phyloP scores from a whole-genome alignment of 2,797 vertebrate genomes.

The Pyrocephalus nanus region DNA sequence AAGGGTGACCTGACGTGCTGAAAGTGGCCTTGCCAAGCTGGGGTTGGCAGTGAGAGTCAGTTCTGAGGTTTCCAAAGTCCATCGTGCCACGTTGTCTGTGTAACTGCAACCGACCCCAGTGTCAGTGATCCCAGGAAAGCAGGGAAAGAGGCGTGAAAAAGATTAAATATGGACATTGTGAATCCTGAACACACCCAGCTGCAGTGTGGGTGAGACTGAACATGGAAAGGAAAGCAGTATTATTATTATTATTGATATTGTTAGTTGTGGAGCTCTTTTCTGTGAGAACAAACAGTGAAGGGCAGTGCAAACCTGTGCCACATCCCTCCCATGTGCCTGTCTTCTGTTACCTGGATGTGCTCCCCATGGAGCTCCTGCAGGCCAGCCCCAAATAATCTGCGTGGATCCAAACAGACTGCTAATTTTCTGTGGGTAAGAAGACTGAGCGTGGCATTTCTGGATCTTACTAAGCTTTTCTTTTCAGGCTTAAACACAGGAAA shows the following conservation, averaged over 20 bases:
- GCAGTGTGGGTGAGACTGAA: neutral
- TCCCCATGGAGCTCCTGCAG: neutral
- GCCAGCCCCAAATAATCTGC: neutral
- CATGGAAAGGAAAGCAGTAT: neutral
- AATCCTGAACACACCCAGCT: neutral
- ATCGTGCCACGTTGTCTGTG: fast-evolving
- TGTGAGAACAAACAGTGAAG: neutral
- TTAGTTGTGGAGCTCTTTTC: neutral
- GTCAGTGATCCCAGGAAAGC: neutral
- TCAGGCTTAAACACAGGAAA: slow-evolving; percentile 29
- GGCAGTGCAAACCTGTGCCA: neutral
- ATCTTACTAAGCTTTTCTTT: slow-evolving; percentile 22
- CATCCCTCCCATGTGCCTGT: neutral
- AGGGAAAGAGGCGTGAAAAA: neutral
- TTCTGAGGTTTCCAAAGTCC: neutral
- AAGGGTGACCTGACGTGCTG: neutral
- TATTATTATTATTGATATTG: neutral
- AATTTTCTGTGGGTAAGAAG: neutral
- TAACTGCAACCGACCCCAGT: neutral
- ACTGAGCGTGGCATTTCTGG: neutral
- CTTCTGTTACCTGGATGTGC: neutral
- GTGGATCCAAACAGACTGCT: neutral
- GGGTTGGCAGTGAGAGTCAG: neutral
- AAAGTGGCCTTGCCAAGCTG: neutral
- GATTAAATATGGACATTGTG: neutral